These are phyloP conservation scores for Pomatorhinus ruficollis DNA, from an alignment of 2,113 vertebrate species.

Conservation along the genomic window DNA sequence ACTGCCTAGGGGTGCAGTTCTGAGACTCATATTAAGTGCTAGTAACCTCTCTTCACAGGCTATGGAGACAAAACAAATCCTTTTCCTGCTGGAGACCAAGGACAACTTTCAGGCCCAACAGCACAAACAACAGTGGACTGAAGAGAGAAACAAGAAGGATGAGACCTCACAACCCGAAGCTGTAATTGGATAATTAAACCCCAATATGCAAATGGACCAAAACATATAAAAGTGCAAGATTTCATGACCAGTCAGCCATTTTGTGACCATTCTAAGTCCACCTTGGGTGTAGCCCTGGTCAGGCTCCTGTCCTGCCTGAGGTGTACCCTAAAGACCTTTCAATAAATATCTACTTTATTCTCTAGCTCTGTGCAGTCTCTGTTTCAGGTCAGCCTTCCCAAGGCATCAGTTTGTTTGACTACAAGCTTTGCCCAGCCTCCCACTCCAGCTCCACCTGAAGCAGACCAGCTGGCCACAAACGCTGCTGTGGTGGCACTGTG, in stretches of 20 bases:
- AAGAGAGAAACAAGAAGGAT: not conserved
- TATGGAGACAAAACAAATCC: not conserved
- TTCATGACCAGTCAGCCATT: not conserved
- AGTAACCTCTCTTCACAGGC: not conserved
- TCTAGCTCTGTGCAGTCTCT: not conserved
- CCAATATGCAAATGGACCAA: not conserved
- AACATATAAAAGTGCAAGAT: not conserved
- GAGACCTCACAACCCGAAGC: not conserved
- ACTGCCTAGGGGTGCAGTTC: not conserved
- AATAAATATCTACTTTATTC: not conserved
- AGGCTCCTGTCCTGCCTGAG: not conserved
- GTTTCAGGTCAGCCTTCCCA: not conserved
- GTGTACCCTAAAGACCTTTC: not conserved
- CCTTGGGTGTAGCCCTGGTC: not conserved
- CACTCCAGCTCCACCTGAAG: not conserved
- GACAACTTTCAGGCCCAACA: not conserved
- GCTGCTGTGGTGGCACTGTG: rapidly evolving
- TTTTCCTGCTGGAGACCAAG: not conserved
- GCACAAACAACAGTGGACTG: not conserved
- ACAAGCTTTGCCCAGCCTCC: not conserved
- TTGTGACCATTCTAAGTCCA: not conserved
- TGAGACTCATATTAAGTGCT: not conserved
- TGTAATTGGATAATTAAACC: not conserved
- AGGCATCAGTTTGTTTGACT: not conserved
- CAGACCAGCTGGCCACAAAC: not conserved